A percentile compares a stretch with the other conserved stretches of the same genome.
phyloP scores from a whole-genome alignment of 2,888 invertebrate genomes.

The Pseudeuparius sepicola region DNA sequence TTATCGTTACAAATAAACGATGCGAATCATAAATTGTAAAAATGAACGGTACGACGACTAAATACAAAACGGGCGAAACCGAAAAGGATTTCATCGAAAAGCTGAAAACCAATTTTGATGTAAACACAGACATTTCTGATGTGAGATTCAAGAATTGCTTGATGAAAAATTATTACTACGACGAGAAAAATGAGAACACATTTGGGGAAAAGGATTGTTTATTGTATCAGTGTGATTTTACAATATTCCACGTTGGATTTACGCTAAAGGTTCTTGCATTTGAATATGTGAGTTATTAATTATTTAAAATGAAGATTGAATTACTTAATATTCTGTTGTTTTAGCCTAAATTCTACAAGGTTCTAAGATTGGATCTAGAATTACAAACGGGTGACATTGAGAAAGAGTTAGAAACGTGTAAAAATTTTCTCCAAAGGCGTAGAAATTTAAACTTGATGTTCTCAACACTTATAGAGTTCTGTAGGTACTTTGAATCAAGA shows the following conservation, averaged over 20 bases:
- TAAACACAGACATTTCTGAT: too few species aligned
- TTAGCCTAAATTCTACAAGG: constrained; percentile 2
- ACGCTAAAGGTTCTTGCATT: constrained; percentile 6
- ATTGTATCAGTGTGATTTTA: constrained; percentile 6
- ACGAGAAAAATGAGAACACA: too few species aligned
- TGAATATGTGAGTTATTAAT: constrained; percentile 8
- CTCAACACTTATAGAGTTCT: constrained; percentile 5
- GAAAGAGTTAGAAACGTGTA: constrained; percentile 13
- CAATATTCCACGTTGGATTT: constrained; percentile 5
- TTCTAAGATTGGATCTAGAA: constrained; percentile 10
- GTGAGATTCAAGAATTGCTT: too few species aligned
- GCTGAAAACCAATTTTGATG: too few species aligned
- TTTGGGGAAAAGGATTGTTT: constrained; percentile 9
- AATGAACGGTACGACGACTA: too few species aligned
- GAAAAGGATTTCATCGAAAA: too few species aligned
- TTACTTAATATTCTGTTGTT: not conserved
- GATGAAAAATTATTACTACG: too few species aligned
- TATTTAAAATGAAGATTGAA: not conserved
- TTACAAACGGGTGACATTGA: not conserved
- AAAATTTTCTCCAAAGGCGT: constrained; percentile 9
- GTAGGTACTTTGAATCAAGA: constrained; percentile 9
- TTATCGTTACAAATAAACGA: too few species aligned
- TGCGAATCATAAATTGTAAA: too few species aligned
- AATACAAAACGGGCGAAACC: too few species aligned
- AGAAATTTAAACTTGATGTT: constrained; percentile 12